Conservation (phyloP, 1,140 invertebrate genomes). For the Anastatus disparis region DNA sequence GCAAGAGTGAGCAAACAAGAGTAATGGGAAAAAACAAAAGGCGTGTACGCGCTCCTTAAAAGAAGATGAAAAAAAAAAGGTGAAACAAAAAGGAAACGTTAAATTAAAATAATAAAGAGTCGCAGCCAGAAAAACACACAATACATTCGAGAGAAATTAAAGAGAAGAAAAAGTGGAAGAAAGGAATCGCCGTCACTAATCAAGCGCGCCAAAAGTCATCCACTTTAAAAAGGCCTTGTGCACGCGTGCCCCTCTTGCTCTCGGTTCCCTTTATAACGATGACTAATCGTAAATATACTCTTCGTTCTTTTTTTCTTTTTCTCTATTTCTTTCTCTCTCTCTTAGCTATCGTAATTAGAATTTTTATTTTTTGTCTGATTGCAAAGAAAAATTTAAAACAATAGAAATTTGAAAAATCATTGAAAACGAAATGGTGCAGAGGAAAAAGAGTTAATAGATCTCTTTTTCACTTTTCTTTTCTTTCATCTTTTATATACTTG, state of each 20-base stretch:
- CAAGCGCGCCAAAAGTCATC: constrained; percentile 28
- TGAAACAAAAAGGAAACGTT: not conserved
- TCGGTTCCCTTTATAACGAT: constrained; percentile 29
- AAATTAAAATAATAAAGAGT: constrained; percentile 20
- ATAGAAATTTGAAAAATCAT: no score
- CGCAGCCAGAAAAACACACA: not conserved
- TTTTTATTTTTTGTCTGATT: no score
- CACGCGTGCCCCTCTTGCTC: not conserved
- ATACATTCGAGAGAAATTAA: not conserved
- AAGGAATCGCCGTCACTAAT: constrained; percentile 25
- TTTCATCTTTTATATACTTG: no score
- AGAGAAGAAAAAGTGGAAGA: constrained; percentile 5
- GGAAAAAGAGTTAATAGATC: no score
- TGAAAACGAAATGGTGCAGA: no score
- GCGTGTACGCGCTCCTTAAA: not conserved
- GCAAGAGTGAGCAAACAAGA: no score
- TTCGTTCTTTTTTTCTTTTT: constrained; percentile 8
- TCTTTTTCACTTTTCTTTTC: no score
- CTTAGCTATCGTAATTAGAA: no score
- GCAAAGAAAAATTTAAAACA: no score
- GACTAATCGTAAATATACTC: constrained; percentile 35
- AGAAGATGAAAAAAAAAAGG: not conserved
- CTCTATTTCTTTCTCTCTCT: not conserved
- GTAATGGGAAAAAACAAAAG: not conserved
- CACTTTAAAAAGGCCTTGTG: constrained; percentile 35